phyloP scores from a whole-genome alignment of 2,888 invertebrate species.

The Allolobophora icterica region DNA sequence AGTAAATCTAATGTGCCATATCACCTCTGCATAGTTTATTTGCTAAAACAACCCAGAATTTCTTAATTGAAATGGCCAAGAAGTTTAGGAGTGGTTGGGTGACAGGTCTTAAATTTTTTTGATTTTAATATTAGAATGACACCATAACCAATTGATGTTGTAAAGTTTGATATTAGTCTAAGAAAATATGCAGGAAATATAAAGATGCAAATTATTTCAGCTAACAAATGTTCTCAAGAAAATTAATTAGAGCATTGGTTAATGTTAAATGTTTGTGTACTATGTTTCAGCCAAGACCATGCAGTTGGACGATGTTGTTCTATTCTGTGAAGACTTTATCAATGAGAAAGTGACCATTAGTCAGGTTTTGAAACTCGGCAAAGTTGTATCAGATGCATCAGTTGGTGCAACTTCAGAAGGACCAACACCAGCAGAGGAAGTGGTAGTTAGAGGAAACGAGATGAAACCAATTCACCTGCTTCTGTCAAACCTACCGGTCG shows the following conservation, averaged over 20 bases:
- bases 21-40: too few species aligned
- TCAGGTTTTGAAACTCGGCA: conserved; percentile 21
- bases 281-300: conserved; percentile 55
- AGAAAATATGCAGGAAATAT: background rate
- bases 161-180: background rate
- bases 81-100: background rate
- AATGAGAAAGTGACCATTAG: conserved; percentile 18
- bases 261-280: background rate
- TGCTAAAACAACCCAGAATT: background rate
- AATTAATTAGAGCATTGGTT: background rate
- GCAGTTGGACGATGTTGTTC: conserved; percentile 56
- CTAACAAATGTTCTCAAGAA: background rate
- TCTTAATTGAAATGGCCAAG: background rate
- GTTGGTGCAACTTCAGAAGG: background rate
- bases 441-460: background rate
- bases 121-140: background rate
- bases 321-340: conserved; percentile 45
- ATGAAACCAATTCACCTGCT: background rate
- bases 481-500: background rate
- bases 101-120: background rate
- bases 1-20: too few species aligned
- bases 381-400: background rate
- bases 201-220: background rate
- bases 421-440: background rate
- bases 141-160: background rate